Evolutionary conservation across 2,888 invertebrate genomes (phyloP).

Genomic region (Portevinia maculata): DNA sequence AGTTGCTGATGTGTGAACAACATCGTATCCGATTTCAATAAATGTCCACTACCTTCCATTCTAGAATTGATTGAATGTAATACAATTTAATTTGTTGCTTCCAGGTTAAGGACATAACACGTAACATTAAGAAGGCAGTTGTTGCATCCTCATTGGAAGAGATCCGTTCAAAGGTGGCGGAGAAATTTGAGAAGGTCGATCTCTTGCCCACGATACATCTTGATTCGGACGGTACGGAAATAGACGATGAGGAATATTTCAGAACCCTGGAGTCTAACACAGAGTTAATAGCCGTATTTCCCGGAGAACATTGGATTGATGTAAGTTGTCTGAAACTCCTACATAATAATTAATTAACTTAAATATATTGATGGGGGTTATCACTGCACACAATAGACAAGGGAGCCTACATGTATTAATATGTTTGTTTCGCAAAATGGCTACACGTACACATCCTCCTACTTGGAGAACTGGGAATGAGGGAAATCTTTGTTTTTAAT

Average conservation of each 20-base stretch:
- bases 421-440: neutral
- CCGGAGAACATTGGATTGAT: constrained; percentile 89
- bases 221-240: constrained; percentile 96
- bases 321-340: constrained; percentile 77
- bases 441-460: neutral
- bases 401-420: neutral
- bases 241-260: constrained; percentile 97
- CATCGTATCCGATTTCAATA: constrained; percentile 62
- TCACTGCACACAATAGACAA: neutral
- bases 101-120: constrained; percentile 86
- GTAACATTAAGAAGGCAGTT: constrained; percentile 92
- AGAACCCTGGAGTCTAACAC: constrained; percentile 94
- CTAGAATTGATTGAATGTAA: constrained; percentile 2
- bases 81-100: constrained; percentile 45
- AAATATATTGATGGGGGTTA: neutral
- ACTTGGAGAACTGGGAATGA: neutral
- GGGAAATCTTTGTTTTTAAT: constrained; percentile 12
- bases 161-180: constrained; percentile 89
- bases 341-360: constrained; percentile 31
- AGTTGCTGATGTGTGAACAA: constrained; percentile 15
- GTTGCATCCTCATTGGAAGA: constrained; percentile 92
- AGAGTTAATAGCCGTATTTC: constrained; percentile 91
- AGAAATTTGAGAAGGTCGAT: constrained; percentile 87
- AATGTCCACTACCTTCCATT: constrained; percentile 10
- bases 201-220: constrained; percentile 90